Percentiles rank a stretch among this genome's conserved stretches.
Conservation (phyloP, 2,888 invertebrate species). For the Athalia circularis region DNA sequence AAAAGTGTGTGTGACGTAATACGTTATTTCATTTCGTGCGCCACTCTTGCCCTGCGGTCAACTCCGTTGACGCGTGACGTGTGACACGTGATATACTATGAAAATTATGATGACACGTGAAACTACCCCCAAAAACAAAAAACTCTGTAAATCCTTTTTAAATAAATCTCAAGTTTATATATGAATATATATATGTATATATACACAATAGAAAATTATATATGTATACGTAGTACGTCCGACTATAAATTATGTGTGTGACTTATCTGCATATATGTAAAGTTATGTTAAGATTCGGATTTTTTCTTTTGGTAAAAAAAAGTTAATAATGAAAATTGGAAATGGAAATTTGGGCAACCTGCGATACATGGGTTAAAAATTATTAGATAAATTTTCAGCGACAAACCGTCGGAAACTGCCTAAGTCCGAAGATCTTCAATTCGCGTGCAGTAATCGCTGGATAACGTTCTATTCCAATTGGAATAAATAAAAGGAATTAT, state of each 20-base stretch:
- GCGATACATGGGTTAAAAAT: too few species aligned
- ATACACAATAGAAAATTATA: background rate
- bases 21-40: conserved; percentile 59
- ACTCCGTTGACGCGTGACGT: conserved; percentile 69
- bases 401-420: background rate
- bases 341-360: too few species aligned
- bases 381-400: background rate
- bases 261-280: too few species aligned
- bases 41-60: conserved; percentile 70
- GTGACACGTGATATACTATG: background rate
- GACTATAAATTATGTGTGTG: too few species aligned
- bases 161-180: conserved; percentile 74
- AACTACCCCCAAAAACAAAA: conserved; percentile 62
- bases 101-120: background rate
- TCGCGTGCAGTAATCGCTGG: background rate
- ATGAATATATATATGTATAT: conserved; percentile 48
- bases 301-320: background rate
- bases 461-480: conserved; percentile 29
- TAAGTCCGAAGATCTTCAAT: conserved; percentile 12
- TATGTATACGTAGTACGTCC: background rate
- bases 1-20: background rate
- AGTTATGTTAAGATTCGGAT: too few species aligned
- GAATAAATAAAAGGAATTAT: background rate
- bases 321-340: background rate
- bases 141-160: conserved; percentile 73